phyloP scores from a whole-genome alignment of 2,797 vertebrate genomes.

The Coracias cyanogaster region DNA sequence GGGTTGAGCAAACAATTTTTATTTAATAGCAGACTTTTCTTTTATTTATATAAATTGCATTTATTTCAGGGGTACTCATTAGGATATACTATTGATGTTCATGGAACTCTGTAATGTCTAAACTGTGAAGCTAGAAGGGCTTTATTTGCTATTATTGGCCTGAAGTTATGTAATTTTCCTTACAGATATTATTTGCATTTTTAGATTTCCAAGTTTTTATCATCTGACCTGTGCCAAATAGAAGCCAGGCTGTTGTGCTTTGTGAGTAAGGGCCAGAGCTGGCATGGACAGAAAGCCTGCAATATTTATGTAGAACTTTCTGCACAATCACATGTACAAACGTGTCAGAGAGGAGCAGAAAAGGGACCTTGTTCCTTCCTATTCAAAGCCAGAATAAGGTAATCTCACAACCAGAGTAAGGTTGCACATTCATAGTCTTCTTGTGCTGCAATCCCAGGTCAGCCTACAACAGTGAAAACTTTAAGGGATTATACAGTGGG shows the following conservation, averaged over 20 bases:
- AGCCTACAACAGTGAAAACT: background rate
- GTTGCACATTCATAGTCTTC: background rate
- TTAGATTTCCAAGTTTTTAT: background rate
- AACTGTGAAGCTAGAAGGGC: background rate
- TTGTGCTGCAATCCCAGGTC: background rate
- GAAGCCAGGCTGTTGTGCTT: background rate
- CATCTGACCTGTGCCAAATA: background rate
- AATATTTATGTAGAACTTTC: background rate
- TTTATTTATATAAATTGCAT: background rate
- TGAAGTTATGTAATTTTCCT: background rate
- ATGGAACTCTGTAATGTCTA: background rate
- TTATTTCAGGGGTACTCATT: background rate
- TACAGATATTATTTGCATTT: background rate
- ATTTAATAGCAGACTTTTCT: background rate
- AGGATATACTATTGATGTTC: background rate
- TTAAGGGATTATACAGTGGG: background rate
- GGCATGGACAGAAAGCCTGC: background rate
- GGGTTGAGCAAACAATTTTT: background rate
- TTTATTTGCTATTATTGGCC: background rate
- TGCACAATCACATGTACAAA: background rate
- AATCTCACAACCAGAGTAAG: background rate
- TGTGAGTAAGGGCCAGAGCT: background rate
- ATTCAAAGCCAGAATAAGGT: background rate
- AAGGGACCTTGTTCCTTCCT: background rate
- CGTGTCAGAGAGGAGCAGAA: background rate